These are phyloP conservation scores for Sebastes iracundus DNA, from an alignment of 2,797 vertebrate species.

Conservation along the genomic window DNA sequence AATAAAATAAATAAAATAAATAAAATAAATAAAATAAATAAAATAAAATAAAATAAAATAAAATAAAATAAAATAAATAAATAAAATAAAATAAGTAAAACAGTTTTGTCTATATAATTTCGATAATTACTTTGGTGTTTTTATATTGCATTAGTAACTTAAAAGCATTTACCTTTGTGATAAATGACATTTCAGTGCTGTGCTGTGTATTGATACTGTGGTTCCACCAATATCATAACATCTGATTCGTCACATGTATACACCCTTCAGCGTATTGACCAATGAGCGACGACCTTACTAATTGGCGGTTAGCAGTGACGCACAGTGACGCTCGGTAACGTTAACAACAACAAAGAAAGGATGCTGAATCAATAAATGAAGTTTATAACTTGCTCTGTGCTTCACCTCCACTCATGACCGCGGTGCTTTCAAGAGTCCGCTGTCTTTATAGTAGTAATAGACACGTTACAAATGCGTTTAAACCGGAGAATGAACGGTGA, in stretches of 20 bases:
- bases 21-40: no score
- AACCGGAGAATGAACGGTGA: constrained; percentile 49
- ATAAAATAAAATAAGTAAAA: no score
- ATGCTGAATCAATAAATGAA: constrained; percentile 52
- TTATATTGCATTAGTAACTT: not conserved
- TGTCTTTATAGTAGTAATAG: not conserved
- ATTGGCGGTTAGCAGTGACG: constrained; percentile 48
- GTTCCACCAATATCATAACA: not conserved
- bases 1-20: no score
- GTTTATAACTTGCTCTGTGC: constrained; percentile 41
- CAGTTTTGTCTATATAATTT: not conserved
- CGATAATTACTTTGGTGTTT: not conserved
- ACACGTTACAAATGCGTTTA: not conserved
- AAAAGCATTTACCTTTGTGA: not conserved
- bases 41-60: no score
- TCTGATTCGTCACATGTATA: constrained; percentile 53
- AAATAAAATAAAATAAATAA: no score
- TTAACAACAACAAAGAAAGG: constrained; percentile 74
- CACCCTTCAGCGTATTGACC: constrained; percentile 35
- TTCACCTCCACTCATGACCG: not conserved
- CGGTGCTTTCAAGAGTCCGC: not conserved
- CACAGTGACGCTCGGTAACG: not conserved
- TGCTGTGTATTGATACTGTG: not conserved
- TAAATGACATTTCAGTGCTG: not conserved
- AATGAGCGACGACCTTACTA: constrained; percentile 59